Evolutionary conservation across 2,888 invertebrate species (phyloP).

Genomic region (Cataglyphis cursor): DNA sequence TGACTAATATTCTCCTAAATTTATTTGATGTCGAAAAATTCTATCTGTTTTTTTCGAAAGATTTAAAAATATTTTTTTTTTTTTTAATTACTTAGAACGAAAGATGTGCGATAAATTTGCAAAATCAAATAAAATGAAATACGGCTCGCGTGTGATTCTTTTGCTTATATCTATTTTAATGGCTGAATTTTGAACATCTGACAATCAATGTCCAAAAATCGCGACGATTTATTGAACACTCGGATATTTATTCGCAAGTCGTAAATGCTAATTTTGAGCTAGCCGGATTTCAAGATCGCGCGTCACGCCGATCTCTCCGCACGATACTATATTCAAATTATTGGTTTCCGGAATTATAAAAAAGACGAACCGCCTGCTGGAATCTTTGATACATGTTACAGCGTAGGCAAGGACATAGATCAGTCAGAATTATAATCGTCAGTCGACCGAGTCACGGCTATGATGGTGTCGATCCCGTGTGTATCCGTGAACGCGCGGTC

Average conservation of each 20-base stretch:
- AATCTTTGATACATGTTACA: constrained; percentile 28
- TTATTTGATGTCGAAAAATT: neutral
- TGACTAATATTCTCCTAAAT: neutral
- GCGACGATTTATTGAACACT: constrained; percentile 26
- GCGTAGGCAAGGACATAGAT: constrained; percentile 51
- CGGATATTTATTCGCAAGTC: constrained; percentile 20
- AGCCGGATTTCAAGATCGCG: constrained; percentile 14
- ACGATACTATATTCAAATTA: constrained; percentile 37
- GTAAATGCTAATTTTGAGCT: constrained; percentile 48
- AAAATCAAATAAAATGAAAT: constrained; percentile 26
- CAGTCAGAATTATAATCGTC: constrained; percentile 75
- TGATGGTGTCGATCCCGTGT: constrained; percentile 30
- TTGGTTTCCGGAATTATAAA: constrained; percentile 26
- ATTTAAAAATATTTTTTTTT: neutral
- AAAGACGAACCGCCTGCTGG: constrained; percentile 1
- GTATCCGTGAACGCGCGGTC: constrained; percentile 69
- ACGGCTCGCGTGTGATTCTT: neutral
- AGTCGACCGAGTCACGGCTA: constrained; percentile 72
- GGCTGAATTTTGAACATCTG: neutral
- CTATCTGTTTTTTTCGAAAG: constrained; percentile 6
- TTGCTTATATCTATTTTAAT: constrained; percentile 32
- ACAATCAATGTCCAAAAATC: constrained; percentile 5
- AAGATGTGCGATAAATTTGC: neutral
- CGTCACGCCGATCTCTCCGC: constrained; percentile 9
- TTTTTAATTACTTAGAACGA: neutral